Conservation (phyloP, 1,140 invertebrate species). For the Drosophila oshimai region DNA sequence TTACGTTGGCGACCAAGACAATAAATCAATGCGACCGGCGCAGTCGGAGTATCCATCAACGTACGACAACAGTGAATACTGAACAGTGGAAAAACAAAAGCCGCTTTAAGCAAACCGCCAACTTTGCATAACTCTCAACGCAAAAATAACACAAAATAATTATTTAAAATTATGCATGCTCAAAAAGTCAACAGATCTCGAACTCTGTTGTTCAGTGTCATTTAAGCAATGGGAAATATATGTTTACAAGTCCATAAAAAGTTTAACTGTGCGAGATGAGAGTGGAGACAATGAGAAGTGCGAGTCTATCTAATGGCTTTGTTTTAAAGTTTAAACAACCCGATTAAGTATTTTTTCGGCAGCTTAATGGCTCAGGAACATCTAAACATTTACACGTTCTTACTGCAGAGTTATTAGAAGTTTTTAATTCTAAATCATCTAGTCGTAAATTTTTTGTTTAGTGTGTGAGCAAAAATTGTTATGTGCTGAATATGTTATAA, state of each 20-base stretch:
- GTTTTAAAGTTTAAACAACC: neutral
- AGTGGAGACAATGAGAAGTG: conserved; percentile 15
- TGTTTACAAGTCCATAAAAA: conserved; percentile 23
- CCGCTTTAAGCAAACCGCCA: conserved; percentile 3
- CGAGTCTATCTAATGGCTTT: conserved; percentile 19
- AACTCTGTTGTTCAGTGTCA: conserved; percentile 55
- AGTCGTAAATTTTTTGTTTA: too few relatives aligned
- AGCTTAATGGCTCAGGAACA: neutral
- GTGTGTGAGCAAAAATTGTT: too few relatives aligned
- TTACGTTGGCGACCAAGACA: conserved; percentile 1
- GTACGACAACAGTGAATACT: conserved; percentile 15
- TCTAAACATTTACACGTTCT: neutral
- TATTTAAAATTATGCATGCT: conserved; percentile 67
- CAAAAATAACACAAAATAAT: conserved; percentile 16
- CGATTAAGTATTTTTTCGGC: neutral
- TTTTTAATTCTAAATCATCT: too few relatives aligned
- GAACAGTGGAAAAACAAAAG: neutral
- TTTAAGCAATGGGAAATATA: conserved; percentile 40
- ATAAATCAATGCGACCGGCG: conserved; percentile 14
- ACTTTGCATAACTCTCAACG: conserved; percentile 43
- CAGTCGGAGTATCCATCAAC: conserved; percentile 26
- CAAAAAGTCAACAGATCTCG: conserved; percentile 44
- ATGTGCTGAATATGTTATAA: neutral
- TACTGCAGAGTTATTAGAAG: neutral
- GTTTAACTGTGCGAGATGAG: neutral